Evolutionary conservation across 2,888 invertebrate genomes (phyloP).

Genomic region (Bimastos eiseni): DNA sequence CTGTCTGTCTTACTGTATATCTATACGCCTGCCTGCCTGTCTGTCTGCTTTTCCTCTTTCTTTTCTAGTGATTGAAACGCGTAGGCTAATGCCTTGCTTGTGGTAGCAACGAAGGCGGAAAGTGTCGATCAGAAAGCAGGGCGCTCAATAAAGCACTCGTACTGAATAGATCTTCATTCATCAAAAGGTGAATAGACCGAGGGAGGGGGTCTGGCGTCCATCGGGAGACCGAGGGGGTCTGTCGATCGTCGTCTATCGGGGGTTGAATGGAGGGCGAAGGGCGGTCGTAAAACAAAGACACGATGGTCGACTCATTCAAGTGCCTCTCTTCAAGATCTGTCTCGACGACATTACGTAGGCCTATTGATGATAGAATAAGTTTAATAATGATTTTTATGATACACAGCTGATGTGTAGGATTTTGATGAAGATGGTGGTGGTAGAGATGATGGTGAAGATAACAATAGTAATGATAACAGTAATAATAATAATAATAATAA

Average conservation of each 20-base stretch:
- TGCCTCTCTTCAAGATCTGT: background rate
- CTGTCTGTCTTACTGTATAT: too few relatives aligned
- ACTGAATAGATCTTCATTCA: background rate
- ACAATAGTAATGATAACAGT: too few relatives aligned
- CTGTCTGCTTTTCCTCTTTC: background rate
- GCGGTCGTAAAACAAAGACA: background rate
- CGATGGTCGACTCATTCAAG: background rate
- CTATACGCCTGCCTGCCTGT: background rate
- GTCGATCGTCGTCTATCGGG: background rate
- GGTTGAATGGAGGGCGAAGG: background rate
- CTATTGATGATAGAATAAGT: too few relatives aligned
- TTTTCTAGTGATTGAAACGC: background rate
- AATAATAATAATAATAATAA: too few relatives aligned
- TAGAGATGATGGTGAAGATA: too few relatives aligned
- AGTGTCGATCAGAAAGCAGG: background rate
- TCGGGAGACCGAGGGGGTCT: background rate
- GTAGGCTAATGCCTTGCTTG: background rate
- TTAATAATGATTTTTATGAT: too few relatives aligned
- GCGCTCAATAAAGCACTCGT: background rate
- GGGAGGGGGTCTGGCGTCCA: background rate
- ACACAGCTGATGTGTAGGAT: too few relatives aligned
- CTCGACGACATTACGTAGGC: too few relatives aligned
- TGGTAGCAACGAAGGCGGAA: background rate
- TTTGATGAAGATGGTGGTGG: too few relatives aligned
- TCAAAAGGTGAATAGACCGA: background rate